These are phyloP conservation scores for Anguilla japonica DNA, from an alignment of 2,113 vertebrate genomes.

Conservation along the genomic window DNA sequence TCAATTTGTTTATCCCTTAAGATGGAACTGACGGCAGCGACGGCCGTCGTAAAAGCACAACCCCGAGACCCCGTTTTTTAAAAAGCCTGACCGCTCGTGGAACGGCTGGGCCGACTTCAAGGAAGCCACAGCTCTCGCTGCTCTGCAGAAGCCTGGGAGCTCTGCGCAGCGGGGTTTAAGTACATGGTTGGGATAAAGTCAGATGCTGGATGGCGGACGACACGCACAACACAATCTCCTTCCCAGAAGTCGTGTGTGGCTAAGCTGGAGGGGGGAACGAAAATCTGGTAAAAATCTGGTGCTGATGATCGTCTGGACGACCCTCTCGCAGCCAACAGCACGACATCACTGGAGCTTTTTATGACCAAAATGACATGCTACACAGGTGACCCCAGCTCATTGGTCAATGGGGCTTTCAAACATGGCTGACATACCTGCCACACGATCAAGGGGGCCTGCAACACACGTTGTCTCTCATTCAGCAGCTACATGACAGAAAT, in stretches of 20 bases:
- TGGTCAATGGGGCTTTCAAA: neutral
- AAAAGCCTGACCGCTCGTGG: constrained; percentile 31
- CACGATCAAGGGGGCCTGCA: neutral
- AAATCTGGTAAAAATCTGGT: neutral
- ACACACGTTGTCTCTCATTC: neutral
- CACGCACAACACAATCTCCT: neutral
- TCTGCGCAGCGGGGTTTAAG: constrained; percentile 29
- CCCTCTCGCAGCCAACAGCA: neutral
- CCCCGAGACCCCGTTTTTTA: constrained; percentile 15
- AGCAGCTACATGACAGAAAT: neutral
- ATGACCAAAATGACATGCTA: neutral
- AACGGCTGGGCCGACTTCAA: constrained; percentile 33
- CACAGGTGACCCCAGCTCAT: neutral
- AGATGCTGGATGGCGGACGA: constrained; percentile 19
- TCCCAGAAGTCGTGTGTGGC: neutral
- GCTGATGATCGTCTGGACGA: neutral
- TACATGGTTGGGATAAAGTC: constrained; percentile 26
- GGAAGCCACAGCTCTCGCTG: constrained; percentile 33
- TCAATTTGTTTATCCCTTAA: neutral
- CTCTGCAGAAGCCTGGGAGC: constrained; percentile 34
- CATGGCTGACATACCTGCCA: neutral
- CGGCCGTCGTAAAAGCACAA: constrained; percentile 31
- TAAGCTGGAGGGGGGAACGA: neutral
- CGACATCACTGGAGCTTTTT: neutral
- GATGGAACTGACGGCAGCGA: constrained; percentile 20